A percentile compares a stretch with the other conserved stretches of the same genome.
Evolutionary conservation across 2,113 vertebrate species (phyloP).

Genomic region (Myiagra hebetior): DNA sequence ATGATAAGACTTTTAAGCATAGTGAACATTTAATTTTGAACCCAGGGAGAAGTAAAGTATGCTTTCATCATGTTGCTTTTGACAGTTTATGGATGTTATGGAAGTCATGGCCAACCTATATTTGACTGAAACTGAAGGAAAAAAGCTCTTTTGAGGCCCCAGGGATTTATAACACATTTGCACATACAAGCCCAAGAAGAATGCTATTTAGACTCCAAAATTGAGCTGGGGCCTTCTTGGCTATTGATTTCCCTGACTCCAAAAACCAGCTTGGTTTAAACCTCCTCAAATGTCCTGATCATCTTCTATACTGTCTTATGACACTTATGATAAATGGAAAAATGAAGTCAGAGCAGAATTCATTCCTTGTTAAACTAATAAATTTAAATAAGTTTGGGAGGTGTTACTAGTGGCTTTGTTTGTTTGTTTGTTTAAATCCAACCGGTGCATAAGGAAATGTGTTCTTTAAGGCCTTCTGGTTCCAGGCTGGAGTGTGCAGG

Average conservation of each 20-base stretch:
- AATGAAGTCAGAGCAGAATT: background rate
- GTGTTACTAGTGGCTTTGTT: background rate
- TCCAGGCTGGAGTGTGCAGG: background rate
- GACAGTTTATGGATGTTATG: background rate
- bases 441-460: background rate
- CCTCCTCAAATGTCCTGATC: background rate
- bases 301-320: background rate
- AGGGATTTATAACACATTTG: background rate
- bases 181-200: background rate
- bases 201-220: background rate
- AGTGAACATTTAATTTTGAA: background rate
- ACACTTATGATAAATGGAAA: background rate
- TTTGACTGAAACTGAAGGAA: background rate
- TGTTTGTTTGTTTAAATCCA: background rate
- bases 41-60: background rate
- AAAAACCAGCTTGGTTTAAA: background rate
- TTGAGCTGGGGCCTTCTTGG: background rate
- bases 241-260: background rate
- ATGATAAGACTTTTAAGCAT: background rate
- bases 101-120: background rate
- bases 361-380: background rate
- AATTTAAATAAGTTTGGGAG: background rate
- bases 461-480: background rate
- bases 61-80: background rate
- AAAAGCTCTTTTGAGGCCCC: background rate